Percentiles rank a stretch among this genome's conserved stretches.
Conservation (phyloP, 2,888 invertebrate genomes). For the Cremastobaeus sp. region DNA sequence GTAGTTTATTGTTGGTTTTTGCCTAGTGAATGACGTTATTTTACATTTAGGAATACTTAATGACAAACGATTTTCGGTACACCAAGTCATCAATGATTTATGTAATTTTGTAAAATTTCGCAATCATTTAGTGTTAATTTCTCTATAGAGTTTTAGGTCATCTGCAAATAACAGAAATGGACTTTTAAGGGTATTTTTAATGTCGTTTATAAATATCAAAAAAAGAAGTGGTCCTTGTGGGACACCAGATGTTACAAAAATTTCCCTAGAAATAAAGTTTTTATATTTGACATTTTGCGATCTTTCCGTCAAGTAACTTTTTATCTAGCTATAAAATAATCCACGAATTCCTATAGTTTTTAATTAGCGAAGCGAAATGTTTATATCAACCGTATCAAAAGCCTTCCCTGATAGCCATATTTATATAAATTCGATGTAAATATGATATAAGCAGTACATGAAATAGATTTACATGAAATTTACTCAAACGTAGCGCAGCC, state of each 20-base stretch:
- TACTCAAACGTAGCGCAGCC: no score
- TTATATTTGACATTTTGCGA: neutral
- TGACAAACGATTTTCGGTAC: neutral
- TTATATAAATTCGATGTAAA: no score
- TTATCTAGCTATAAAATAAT: neutral
- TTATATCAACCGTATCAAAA: neutral
- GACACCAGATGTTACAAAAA: neutral
- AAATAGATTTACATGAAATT: no score
- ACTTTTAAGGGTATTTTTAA: neutral
- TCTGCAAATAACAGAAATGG: neutral
- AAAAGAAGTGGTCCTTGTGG: neutral
- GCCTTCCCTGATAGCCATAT: no score
- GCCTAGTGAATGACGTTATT: neutral
- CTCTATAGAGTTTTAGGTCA: neutral
- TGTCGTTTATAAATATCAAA: conserved; percentile 1
- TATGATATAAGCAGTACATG: no score
- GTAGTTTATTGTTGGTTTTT: neutral
- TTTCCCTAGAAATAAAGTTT: neutral
- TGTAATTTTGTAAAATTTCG: neutral
- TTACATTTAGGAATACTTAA: conserved; percentile 3
- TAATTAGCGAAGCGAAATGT: neutral
- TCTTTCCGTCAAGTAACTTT: neutral
- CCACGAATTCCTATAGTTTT: neutral
- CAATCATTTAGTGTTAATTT: neutral
- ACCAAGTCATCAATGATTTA: neutral